A percentile compares a stretch with the other conserved stretches of the same genome.
These are phyloP conservation scores for Gymnogyps californianus DNA, from an alignment of 2,113 vertebrate genomes.

Conservation along the genomic window DNA sequence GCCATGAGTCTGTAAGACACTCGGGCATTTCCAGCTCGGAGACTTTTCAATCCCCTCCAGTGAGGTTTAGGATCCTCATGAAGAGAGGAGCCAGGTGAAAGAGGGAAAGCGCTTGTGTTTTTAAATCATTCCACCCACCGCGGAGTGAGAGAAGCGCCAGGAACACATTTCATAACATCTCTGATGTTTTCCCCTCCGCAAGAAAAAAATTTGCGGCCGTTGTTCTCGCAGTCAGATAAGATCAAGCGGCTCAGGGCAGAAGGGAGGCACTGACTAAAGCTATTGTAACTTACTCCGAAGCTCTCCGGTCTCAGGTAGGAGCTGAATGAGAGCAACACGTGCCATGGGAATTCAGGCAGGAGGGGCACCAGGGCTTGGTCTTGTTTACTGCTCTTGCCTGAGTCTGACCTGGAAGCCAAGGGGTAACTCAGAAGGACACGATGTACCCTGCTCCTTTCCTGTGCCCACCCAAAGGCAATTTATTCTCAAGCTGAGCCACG, in stretches of 20 bases:
- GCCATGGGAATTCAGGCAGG: neutral
- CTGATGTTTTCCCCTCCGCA: neutral
- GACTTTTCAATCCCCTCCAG: neutral
- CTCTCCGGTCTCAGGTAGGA: neutral
- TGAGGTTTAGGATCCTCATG: fast-evolving
- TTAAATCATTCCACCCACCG: neutral
- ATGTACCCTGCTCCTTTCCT: neutral
- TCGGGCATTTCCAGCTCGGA: neutral
- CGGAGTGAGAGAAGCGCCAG: fast-evolving
- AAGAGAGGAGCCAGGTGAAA: neutral
- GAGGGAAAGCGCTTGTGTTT: neutral
- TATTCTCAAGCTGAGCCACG: neutral
- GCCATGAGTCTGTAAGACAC: neutral
- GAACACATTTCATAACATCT: neutral
- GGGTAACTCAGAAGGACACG: neutral
- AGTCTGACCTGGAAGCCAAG: neutral
- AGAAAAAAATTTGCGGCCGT: neutral
- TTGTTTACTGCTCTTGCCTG: slow-evolving; percentile 32
- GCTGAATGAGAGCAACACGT: neutral
- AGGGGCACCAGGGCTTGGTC: neutral
- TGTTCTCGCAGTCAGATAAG: neutral
- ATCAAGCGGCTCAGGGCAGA: neutral
- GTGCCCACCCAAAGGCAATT: neutral
- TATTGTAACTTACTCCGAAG: fast-evolving
- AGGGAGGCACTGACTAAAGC: neutral